Conservation (phyloP, 2,113 vertebrate genomes). For the Menidia beryllina region DNA sequence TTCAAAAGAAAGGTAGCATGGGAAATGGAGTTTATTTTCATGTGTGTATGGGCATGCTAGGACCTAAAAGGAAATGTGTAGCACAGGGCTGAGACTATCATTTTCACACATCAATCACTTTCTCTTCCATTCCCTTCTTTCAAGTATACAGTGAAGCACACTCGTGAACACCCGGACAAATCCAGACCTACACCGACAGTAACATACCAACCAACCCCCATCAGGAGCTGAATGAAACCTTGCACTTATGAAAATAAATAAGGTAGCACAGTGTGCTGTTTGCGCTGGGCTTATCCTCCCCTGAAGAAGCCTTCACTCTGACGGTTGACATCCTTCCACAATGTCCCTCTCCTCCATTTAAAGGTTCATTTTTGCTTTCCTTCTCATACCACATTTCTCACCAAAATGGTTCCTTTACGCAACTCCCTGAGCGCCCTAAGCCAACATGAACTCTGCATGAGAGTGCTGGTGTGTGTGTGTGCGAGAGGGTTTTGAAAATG, state of each 20-base stretch:
- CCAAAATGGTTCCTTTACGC: conserved; percentile 75
- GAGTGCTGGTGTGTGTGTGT: conserved; percentile 7
- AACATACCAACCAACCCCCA: conserved; percentile 31
- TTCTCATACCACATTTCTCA: conserved; percentile 72
- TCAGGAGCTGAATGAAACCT: conserved; percentile 64
- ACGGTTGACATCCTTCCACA: conserved; percentile 51
- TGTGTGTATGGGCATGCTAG: conserved; percentile 39
- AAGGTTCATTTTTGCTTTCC: conserved; percentile 61
- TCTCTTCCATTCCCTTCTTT: conserved; percentile 30
- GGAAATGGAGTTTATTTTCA: conserved; percentile 32
- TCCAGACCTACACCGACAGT: conserved; percentile 40
- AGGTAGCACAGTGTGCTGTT: conserved; percentile 69
- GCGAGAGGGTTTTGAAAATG: conserved; percentile 49
- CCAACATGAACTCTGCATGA: conserved; percentile 67
- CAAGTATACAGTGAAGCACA: conserved; percentile 26
- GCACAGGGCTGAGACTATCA: conserved; percentile 33
- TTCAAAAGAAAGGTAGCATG: conserved; percentile 23
- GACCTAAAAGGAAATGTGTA: conserved; percentile 38
- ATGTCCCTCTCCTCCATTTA: conserved; percentile 64
- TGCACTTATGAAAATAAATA: conserved; percentile 79
- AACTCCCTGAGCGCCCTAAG: conserved; percentile 69
- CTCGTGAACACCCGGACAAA: conserved; percentile 39
- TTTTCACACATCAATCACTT: conserved; percentile 50
- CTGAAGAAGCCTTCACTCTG: conserved; percentile 54
- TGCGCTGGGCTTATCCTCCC: conserved; percentile 68